Percentiles rank a stretch among this genome's conserved stretches.
Conservation (phyloP, 2,113 vertebrate species). For the Plotosus lineatus region DNA sequence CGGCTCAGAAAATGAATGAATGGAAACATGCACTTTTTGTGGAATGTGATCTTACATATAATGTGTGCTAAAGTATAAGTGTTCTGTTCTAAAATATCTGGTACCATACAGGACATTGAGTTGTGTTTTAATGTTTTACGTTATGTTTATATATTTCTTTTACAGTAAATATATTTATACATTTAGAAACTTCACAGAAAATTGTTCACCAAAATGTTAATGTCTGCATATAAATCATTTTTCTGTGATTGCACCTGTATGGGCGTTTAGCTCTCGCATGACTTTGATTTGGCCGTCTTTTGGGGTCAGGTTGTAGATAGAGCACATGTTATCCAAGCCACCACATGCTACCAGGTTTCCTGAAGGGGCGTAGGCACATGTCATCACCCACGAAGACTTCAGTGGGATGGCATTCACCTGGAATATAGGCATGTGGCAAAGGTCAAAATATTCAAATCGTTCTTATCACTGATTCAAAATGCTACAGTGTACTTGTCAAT, state of each 20-base stretch:
- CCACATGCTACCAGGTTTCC: constrained; percentile 97
- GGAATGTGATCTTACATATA: no score
- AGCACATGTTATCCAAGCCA: constrained; percentile 98
- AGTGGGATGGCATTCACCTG: constrained; percentile 96
- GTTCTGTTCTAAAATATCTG: neutral
- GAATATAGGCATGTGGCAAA: neutral
- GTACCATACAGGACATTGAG: neutral
- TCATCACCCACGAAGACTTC: constrained; percentile 99
- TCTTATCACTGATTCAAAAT: neutral
- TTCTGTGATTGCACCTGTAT: constrained; percentile 77
- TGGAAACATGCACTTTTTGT: no score
- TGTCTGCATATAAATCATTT: neutral
- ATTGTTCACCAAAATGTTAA: neutral
- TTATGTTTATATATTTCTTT: no score
- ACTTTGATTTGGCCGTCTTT: constrained; percentile 94
- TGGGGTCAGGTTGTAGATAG: constrained; percentile 95
- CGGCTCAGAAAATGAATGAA: no score
- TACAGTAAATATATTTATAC: neutral
- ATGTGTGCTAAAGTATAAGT: no score
- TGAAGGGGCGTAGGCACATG: constrained; percentile 93
- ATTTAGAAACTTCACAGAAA: neutral
- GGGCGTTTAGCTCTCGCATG: constrained; percentile 91
- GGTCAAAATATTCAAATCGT: neutral
- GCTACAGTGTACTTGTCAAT: neutral
- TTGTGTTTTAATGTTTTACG: neutral